A percentile compares a stretch with the other conserved stretches of the same genome.
Evolutionary conservation across 2,888 invertebrate species (phyloP).

Genomic region (Eristalis intricaria): DNA sequence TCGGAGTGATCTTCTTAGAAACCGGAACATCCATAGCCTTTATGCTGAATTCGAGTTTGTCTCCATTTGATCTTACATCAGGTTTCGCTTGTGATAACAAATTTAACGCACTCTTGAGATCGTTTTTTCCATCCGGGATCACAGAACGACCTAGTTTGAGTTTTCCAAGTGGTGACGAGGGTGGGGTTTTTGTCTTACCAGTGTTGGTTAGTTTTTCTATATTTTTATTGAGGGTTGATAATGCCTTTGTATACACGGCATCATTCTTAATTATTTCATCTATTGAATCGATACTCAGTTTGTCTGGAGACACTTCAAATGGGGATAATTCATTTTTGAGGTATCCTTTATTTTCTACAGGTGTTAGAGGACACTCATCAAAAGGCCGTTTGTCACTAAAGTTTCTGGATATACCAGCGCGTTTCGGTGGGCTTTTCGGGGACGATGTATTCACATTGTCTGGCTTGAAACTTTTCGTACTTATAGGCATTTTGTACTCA

Average conservation of each 20-base stretch:
- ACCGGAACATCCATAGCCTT: not conserved
- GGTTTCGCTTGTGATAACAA: not conserved
- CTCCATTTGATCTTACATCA: not conserved
- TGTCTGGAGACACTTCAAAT: slow-evolving; percentile 51
- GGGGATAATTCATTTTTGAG: not conserved
- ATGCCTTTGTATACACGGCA: slow-evolving; percentile 75
- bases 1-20: not conserved
- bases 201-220: slow-evolving; percentile 74
- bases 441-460: slow-evolving; percentile 25
- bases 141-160: not conserved
- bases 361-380: slow-evolving; percentile 22
- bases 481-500: not conserved
- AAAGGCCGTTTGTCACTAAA: not conserved
- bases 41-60: not conserved
- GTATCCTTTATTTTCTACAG: slow-evolving; percentile 26
- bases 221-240: slow-evolving; percentile 76
- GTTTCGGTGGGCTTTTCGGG: slow-evolving; percentile 25
- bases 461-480: not conserved
- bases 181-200: slow-evolving; percentile 12
- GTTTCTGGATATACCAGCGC: not conserved
- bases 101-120: not conserved
- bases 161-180: slow-evolving; percentile 6
- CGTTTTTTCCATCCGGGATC: not conserved
- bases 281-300: slow-evolving; percentile 76
- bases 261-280: slow-evolving; percentile 75